Conservation (phyloP, 2,888 invertebrate genomes). For the Argyresthia albistria region DNA sequence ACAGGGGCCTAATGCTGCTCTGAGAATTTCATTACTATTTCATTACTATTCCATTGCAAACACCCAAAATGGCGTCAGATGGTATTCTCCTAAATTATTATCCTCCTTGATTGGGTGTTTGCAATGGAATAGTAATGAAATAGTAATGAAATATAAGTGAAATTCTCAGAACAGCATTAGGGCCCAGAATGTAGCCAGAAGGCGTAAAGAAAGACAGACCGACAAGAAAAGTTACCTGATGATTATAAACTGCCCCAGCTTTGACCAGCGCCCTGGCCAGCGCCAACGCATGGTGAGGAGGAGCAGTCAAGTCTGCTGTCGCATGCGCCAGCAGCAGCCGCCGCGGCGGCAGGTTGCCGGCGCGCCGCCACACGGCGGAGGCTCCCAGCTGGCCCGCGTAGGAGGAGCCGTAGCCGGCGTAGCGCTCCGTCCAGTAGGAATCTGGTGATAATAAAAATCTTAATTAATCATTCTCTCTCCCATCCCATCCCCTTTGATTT, state of each 20-base stretch:
- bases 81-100: too few species aligned
- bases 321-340: slow-evolving; percentile 82
- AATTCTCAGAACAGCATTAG: too few species aligned
- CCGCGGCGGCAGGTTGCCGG: slow-evolving; percentile 78
- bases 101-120: too few species aligned
- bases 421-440: slow-evolving; percentile 92
- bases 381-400: slow-evolving; percentile 81
- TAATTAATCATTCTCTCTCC: slow-evolving; percentile 67
- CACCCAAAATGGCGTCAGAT: too few species aligned
- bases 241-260: slow-evolving; percentile 85
- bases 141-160: too few species aligned
- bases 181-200: neutral
- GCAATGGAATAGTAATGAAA: too few species aligned
- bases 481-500: too few species aligned
- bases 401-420: slow-evolving; percentile 85
- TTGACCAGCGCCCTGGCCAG: slow-evolving; percentile 87
- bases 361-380: slow-evolving; percentile 84
- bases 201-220: neutral
- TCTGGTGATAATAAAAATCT: slow-evolving; percentile 22
- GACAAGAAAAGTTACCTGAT: slow-evolving; percentile 74
- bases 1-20: too few species aligned
- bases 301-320: slow-evolving; percentile 87
- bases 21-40: too few species aligned
- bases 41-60: too few species aligned
- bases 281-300: slow-evolving; percentile 89